Percentiles rank a stretch among this genome's conserved stretches.
Conservation (phyloP, 2,888 invertebrate genomes). For the Eupithecia abbreviata region DNA sequence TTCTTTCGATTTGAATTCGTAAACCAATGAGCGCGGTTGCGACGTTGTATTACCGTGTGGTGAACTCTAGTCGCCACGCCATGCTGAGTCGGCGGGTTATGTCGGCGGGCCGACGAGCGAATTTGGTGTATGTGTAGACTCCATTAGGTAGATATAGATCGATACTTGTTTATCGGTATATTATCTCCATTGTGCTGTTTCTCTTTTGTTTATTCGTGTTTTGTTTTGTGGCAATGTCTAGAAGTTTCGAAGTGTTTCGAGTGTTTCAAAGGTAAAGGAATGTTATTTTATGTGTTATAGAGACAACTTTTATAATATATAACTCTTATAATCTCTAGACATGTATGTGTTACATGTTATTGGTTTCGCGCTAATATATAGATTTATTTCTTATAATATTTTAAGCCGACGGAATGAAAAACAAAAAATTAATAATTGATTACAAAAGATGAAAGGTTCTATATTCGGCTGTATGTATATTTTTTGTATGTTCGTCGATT, state of each 20-base stretch:
- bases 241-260: too few relatives aligned
- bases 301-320: neutral
- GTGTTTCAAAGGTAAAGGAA: neutral
- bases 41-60: too few relatives aligned
- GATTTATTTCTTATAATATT: too few relatives aligned
- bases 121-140: neutral
- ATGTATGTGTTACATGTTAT: too few relatives aligned
- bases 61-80: neutral
- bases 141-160: neutral
- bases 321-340: neutral
- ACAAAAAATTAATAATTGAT: too few relatives aligned
- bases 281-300: neutral
- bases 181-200: constrained; percentile 14
- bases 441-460: too few relatives aligned
- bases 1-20: neutral
- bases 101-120: neutral
- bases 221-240: neutral
- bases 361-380: too few relatives aligned
- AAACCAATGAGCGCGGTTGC: neutral
- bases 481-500: too few relatives aligned
- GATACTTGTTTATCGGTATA: constrained; percentile 6
- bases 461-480: too few relatives aligned
- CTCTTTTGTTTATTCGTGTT: constrained; percentile 13
- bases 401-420: too few relatives aligned
- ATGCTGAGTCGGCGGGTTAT: neutral